Evolutionary conservation across 2,113 vertebrate genomes (phyloP), one percentile per base, ranked within the genome.

Genomic region (Burhinus bistriatus): DNA sequence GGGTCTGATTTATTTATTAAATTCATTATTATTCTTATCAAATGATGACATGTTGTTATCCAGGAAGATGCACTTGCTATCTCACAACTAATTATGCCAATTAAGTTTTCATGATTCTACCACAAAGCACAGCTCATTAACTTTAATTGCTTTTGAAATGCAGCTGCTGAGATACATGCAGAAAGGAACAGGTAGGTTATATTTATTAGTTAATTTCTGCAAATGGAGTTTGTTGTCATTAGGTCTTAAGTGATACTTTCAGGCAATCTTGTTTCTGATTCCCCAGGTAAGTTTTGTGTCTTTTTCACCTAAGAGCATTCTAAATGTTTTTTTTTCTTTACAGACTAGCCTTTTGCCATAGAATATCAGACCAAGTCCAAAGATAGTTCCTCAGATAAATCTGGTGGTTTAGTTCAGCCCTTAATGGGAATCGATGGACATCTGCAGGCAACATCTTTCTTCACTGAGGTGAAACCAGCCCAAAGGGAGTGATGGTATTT

Each of bases 91-190:
- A 98, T 98, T 97, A 95, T 40, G 70, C 88, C 94, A 97, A 97
- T 98, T 98, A 95, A 91, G 89, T 96, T 97, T 97, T 96, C 93
- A 42, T 51, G 91, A 90, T 97, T 95, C 95, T 95, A 97, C 95
- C 95, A 97, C 97, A 97, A 98, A 97, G 68, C 91, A 91, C 83
- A 97, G 95, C 79, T 97, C 93, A 93, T 98, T 98, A 97, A 97
- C 95, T 97, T 97, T 96, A 97, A 98, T 98, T 97, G 95, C 95
- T 96, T 97, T 96, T 95, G 82, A 98, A 97, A 97, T 96, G 88
- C 90, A 95, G 89, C 97, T 97, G 95, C 93, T 97, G 75, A 94
- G 72, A 88, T 87, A 70, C 89, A 97, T 86, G 93, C 2, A 68
- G 85, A 97, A 95, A 96, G 85, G 94, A 96, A 93, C 83, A 97